Base-by-base conservation (phyloP, 2,113 vertebrate species). In the Indri indri region DNA sequence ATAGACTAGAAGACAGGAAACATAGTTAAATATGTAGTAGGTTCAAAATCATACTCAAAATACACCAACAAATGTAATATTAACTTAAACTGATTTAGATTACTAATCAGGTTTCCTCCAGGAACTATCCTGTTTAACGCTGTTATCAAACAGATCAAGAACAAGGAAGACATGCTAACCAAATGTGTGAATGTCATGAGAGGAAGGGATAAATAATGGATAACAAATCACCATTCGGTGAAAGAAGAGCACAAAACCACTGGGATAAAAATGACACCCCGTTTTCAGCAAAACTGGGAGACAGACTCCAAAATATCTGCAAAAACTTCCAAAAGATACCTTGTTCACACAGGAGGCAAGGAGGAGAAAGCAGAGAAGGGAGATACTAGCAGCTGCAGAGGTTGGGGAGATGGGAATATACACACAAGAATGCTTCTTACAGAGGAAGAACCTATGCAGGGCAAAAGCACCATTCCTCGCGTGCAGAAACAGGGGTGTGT, bases 341-440 rank as follows among this genome's bases (percentile, higher is more conserved):
- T 2, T 32, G 17, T 42, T 71, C 25, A 32, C 12, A 54, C 6
- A 70, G 37, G 22, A 77, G 13, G 22, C 50, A 8, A 70, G 63
- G n/a, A 73, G 22, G 20, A 86, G 42, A 34, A 22, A 73, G 27
- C n/a, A 17, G 25, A 59, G 54, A 2, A 65, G 27, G 70, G 18
- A 6, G 2, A 40, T 14, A 13, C 18, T 1, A 20, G 32, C 61
- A 57, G 40, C 8, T 13, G 57, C 10, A 50, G 50, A 81, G 61
- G 20, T 10, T 18, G 32, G 32, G 16, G 8, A 5, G 47, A 16
- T 52, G 3, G 42, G 18, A 1, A 0, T 10, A 8, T 0, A 22
- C 2, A 3, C 2, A 27, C 8, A 27, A 3, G 47, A 0, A 34
- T 9, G 63, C 6, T 66, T 63, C 59, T 84, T 40, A 68, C 50